phyloP scores from a whole-genome alignment of 2,113 vertebrate species.

The Mungos mungo region DNA sequence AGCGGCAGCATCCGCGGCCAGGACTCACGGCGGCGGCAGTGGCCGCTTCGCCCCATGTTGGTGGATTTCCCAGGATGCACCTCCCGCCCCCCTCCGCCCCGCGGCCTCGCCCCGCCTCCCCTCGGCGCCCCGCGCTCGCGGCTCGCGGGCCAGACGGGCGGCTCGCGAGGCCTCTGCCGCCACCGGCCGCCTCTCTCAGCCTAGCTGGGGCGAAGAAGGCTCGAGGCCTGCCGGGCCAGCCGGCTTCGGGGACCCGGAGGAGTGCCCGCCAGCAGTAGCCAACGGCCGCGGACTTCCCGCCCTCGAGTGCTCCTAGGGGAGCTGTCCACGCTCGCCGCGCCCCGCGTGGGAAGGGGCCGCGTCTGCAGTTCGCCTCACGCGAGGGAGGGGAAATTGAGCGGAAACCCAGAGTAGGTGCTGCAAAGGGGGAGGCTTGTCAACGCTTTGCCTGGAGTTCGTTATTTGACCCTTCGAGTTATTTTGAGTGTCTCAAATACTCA shows the following conservation, averaged over 20 bases:
- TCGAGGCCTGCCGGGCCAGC: background rate
- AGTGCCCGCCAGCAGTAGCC: background rate
- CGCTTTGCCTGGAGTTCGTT: background rate
- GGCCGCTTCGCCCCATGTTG: constrained; percentile 87
- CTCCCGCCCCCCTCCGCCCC: constrained; percentile 76
- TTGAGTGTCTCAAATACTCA: background rate
- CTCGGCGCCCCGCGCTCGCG: constrained; percentile 39
- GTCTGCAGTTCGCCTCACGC: background rate
- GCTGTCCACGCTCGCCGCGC: background rate
- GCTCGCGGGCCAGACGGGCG: background rate
- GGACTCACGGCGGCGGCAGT: constrained; percentile 54
- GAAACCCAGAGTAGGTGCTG: background rate
- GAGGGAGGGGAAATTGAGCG: background rate
- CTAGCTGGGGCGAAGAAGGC: background rate
- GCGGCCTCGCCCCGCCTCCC: constrained; percentile 72
- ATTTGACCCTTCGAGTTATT: background rate
- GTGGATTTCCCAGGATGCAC: constrained; percentile 90
- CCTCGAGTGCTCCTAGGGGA: background rate
- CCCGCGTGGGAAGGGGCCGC: constrained; percentile 15
- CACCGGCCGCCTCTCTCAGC: background rate
- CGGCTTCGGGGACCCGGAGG: background rate
- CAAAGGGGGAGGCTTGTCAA: background rate
- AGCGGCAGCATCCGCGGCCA: constrained; percentile 29
- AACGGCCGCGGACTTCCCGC: background rate
- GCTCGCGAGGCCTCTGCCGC: background rate